phyloP scores from a whole-genome alignment of 2,113 vertebrate genomes.

The Athene noctua region DNA sequence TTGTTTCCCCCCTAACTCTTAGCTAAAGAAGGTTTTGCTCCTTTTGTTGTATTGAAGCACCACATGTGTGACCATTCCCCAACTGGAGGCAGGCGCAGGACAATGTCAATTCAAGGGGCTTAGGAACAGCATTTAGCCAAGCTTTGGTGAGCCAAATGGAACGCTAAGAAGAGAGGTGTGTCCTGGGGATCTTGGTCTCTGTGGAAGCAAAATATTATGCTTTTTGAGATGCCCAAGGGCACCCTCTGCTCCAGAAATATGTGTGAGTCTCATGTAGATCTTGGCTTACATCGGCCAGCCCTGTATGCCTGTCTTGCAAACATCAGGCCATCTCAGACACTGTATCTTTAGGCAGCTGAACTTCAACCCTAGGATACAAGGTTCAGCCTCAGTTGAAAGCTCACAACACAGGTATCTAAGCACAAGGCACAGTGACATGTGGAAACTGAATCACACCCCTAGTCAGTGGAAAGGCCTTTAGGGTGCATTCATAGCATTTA shows the following conservation, averaged over 20 bases:
- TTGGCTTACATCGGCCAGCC: not conserved
- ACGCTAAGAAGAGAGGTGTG: rapidly evolving
- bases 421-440: not conserved
- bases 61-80: not conserved
- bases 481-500: not conserved
- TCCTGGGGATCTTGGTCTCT: not conserved
- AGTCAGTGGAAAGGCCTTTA: not conserved
- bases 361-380: not conserved
- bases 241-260: not conserved
- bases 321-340: not conserved
- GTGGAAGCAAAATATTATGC: rapidly evolving
- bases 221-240: not conserved
- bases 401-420: not conserved
- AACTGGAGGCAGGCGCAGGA: not conserved
- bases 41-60: not conserved
- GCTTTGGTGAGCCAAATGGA: not conserved
- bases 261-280: not conserved
- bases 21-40: not conserved
- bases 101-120: not conserved
- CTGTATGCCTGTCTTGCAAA: not conserved
- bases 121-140: not conserved
- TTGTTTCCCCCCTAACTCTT: rapidly evolving
- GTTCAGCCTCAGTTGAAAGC: not conserved
- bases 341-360: not conserved
- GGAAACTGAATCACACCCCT: not conserved